Conservation (phyloP, 2,113 vertebrate species). For the Podarcis raffonei region DNA sequence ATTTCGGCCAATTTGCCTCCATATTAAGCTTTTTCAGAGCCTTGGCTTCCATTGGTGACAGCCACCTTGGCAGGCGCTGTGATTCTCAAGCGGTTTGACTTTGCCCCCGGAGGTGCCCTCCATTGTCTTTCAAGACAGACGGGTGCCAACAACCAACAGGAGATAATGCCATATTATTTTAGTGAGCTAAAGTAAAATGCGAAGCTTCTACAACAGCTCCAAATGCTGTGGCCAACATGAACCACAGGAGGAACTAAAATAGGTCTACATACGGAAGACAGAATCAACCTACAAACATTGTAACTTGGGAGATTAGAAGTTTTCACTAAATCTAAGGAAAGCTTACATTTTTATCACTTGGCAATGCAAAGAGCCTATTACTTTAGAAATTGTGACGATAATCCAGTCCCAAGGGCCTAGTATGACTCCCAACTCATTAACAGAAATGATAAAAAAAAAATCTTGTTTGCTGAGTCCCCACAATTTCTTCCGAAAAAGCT, state of each 20-base stretch:
- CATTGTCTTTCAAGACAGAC: no score
- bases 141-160: no score
- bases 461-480: conserved; percentile 44
- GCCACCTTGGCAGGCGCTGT: no score
- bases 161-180: background rate
- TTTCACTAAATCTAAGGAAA: conserved; percentile 24
- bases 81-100: no score
- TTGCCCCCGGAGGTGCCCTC: no score
- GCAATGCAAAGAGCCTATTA: conserved; percentile 7
- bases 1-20: no score
- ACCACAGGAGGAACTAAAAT: conserved; percentile 21
- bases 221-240: conserved; percentile 26
- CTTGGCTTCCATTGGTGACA: no score
- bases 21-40: no score
- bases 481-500: conserved; percentile 30
- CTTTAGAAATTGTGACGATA: conserved; percentile 32
- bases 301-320: conserved; percentile 39
- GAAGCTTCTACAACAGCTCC: background rate
- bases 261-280: background rate
- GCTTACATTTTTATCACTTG: background rate
- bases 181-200: background rate
- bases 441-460: conserved; percentile 32
- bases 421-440: background rate
- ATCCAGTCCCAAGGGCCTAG: conserved; percentile 7
- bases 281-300: conserved; percentile 33